Base-by-base conservation (phyloP, 2,888 invertebrate species). In the Rosalia funebris region DNA sequence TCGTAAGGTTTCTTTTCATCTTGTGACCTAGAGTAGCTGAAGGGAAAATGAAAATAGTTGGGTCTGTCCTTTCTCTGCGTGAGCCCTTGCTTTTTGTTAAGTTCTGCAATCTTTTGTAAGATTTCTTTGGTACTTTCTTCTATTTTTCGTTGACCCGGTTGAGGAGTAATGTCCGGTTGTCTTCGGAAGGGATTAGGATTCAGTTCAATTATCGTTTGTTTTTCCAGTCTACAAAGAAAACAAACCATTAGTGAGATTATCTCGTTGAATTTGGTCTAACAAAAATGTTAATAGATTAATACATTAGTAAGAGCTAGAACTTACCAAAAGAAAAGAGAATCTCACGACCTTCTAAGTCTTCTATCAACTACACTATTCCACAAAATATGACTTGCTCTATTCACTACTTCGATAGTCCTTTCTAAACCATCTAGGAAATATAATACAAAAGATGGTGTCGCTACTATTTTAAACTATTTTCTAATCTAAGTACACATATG, bases 21-120 rank as follows among this genome's bases (percentile, higher is more conserved):
- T 37, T 73, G 66, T 2, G 71, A 66, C 52, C 71, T 69, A 14
- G 72, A 71, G 45, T 73, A 74, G 44, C 73, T 74, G 37, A 71
- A 70, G 2, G 74, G 73, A 20, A 75, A 72, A 42, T 71, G 71
- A 57, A 72, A 71, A 52, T 72, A 73, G 15, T 47, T 65, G 20
- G 71, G 72, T 61, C 69, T 73, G 17, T 67, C 58, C 52, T 68
- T 71, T 56, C 70, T 75, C 34, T 66, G 65, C 12, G 63, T 63
- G 16, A 36, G 82, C 77, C 79, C 83, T 79, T 72, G 82, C 74
- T 82, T 81, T 42, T 82, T 81, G 69, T 87, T 87, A 2, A 87
- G 81, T 58, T 81, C 79, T 70, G 82, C 83, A 61, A 87, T 87
- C 78, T 86, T 86, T 34, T 84, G 82, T 19, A 87, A 73, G 55